Evolutionary conservation across 2,888 invertebrate species (phyloP).

Genomic region (Octodonta nipae): DNA sequence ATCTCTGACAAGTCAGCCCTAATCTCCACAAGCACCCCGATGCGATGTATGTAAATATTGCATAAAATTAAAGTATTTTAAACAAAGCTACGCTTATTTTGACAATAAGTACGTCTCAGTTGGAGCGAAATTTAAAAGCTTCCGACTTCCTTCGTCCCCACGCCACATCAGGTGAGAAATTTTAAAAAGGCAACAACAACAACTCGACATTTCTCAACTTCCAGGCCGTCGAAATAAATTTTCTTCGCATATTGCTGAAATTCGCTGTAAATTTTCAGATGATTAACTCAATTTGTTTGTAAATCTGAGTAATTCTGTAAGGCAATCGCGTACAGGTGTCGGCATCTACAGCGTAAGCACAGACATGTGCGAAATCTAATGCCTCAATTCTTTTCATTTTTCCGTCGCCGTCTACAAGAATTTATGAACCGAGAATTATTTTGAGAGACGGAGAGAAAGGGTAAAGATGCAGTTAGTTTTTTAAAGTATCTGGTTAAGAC

Average conservation of each 20-base stretch:
- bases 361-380: slow-evolving; percentile 10
- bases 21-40: no score
- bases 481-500: no score
- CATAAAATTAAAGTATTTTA: slow-evolving; percentile 10
- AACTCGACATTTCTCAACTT: slow-evolving; percentile 7
- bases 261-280: slow-evolving; percentile 22
- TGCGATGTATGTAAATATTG: no score
- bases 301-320: slow-evolving; percentile 18
- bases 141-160: no score
- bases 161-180: no score
- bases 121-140: slow-evolving; percentile 7
- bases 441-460: no score
- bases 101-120: slow-evolving; percentile 5
- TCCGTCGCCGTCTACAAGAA: no score
- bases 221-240: slow-evolving; percentile 6
- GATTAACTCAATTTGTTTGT: slow-evolving; percentile 27
- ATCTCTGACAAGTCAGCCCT: no score
- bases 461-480: no score
- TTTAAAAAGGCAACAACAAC: slow-evolving; percentile 7
- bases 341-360: no score
- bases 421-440: no score
- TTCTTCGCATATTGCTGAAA: slow-evolving; percentile 7
- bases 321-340: slow-evolving; percentile 21
- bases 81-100: slow-evolving; percentile 8
- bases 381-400: slow-evolving; percentile 10